phyloP scores from a whole-genome alignment of 2,888 invertebrate species.

The Sphecodes monilicornis region DNA sequence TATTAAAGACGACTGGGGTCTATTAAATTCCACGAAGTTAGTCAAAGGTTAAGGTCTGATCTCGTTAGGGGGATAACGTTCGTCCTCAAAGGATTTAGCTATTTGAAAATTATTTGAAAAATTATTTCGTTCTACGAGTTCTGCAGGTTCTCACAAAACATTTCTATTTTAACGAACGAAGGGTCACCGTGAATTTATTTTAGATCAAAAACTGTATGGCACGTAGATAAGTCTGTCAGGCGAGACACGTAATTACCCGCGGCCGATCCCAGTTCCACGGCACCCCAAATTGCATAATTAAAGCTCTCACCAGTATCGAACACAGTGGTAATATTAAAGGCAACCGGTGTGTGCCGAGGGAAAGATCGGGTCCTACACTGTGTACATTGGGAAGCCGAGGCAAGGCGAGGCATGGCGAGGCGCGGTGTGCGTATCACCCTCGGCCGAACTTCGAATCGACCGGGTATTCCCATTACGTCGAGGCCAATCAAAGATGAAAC shows the following conservation, averaged over 20 bases:
- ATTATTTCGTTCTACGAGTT: background rate
- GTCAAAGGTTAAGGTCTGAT: too few relatives aligned
- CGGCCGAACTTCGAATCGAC: conserved; percentile 56
- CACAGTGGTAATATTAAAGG: conserved; percentile 23
- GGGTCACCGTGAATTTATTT: background rate
- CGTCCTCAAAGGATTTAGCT: too few relatives aligned
- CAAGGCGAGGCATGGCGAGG: background rate
- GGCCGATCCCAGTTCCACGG: background rate
- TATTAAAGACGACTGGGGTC: too few relatives aligned
- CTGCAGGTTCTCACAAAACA: background rate
- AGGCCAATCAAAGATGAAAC: conserved; percentile 80
- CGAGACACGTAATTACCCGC: background rate
- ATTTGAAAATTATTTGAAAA: background rate
- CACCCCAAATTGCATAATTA: conserved; percentile 46
- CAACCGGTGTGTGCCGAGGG: conserved; percentile 5
- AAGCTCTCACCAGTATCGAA: conserved; percentile 39
- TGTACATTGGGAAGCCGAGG: conserved; percentile 40
- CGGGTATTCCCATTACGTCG: conserved; percentile 76
- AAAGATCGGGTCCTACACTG: conserved; percentile 22
- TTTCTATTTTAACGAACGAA: background rate
- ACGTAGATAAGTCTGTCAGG: background rate
- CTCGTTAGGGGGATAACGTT: too few relatives aligned
- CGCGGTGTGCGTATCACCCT: conserved; percentile 44
- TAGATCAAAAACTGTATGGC: background rate
- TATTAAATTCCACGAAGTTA: too few relatives aligned